phyloP scores from a whole-genome alignment of 2,888 invertebrate species.

The Chloromyia formosa region DNA sequence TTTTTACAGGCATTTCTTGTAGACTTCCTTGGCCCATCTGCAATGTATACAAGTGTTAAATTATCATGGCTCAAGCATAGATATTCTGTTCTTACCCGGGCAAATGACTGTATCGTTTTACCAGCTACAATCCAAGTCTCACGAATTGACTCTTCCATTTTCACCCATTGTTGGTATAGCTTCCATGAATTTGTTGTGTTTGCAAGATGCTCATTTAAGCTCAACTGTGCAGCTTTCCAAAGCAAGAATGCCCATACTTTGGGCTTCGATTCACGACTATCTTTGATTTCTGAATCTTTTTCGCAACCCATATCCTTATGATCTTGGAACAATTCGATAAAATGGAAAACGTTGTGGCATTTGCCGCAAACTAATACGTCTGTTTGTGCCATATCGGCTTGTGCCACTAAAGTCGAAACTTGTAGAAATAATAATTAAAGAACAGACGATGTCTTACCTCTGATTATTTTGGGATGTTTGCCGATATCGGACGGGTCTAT shows the following conservation, averaged over 20 bases:
- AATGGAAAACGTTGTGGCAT: conserved; percentile 82
- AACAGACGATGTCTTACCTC: conserved; percentile 64
- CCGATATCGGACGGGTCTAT: conserved; percentile 71
- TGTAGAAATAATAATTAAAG: neutral
- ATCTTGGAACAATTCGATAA: conserved; percentile 79
- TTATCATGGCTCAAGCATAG: neutral
- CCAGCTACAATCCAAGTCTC: conserved; percentile 85
- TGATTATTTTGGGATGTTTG: conserved; percentile 71
- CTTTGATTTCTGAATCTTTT: conserved; percentile 71
- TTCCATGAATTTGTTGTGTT: conserved; percentile 74
- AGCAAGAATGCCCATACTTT: conserved; percentile 86
- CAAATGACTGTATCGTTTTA: conserved; percentile 76
- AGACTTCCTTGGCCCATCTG: conserved; percentile 61
- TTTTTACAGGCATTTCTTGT: conserved; percentile 64
- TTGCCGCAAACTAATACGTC: conserved; percentile 87
- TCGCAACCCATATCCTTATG: conserved; percentile 74
- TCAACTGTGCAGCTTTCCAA: conserved; percentile 75
- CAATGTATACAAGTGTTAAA: conserved; percentile 27
- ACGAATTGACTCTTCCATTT: conserved; percentile 76
- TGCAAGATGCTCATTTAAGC: conserved; percentile 63
- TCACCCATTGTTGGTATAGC: conserved; percentile 84
- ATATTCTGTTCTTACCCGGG: conserved; percentile 66
- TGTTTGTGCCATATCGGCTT: conserved; percentile 77
- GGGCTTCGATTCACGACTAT: conserved; percentile 79
- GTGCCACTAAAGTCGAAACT: conserved; percentile 68